phyloP scores from a whole-genome alignment of 2,888 invertebrate genomes.

The Neocrepidodera transversa region DNA sequence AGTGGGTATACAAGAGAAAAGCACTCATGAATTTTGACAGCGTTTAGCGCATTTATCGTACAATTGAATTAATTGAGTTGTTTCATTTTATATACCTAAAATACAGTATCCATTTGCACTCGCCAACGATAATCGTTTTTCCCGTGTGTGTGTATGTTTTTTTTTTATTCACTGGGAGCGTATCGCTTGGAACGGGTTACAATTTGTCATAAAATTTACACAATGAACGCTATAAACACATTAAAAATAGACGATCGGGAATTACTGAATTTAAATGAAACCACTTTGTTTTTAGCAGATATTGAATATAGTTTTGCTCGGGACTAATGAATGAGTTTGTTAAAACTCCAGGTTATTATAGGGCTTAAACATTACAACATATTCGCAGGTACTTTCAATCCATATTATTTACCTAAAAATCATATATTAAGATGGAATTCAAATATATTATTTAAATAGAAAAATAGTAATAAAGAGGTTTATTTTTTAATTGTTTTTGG shows the following conservation, averaged over 20 bases:
- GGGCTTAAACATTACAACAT: too few species aligned
- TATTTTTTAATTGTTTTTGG: too few species aligned
- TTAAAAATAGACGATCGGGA: slow-evolving; percentile 17
- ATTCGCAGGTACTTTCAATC: too few species aligned
- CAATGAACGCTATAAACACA: slow-evolving; percentile 24
- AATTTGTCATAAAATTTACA: slow-evolving; percentile 28
- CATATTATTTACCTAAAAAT: too few species aligned
- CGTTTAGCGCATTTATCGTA: slow-evolving; percentile 23
- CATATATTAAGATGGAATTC: too few species aligned
- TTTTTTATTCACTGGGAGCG: slow-evolving; percentile 18
- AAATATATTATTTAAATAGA: too few species aligned
- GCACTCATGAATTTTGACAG: slow-evolving; percentile 28
- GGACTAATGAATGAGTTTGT: too few species aligned
- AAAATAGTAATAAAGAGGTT: too few species aligned
- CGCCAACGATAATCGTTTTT: slow-evolving; percentile 20
- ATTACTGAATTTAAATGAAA: slow-evolving; percentile 20
- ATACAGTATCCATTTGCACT: slow-evolving; percentile 30
- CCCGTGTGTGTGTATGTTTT: too few species aligned
- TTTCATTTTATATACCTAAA: slow-evolving; percentile 23
- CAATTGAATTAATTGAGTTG: slow-evolving; percentile 24
- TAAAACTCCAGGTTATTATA: too few species aligned
- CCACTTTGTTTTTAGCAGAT: slow-evolving; percentile 11
- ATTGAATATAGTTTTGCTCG: slow-evolving; percentile 26
- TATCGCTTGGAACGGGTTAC: slow-evolving; percentile 22
- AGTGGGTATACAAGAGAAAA: slow-evolving; percentile 7